Evolutionary conservation across 2,113 vertebrate species (phyloP), one percentile per base, ranked within the genome.

Genomic region (Scatophagus argus): DNA sequence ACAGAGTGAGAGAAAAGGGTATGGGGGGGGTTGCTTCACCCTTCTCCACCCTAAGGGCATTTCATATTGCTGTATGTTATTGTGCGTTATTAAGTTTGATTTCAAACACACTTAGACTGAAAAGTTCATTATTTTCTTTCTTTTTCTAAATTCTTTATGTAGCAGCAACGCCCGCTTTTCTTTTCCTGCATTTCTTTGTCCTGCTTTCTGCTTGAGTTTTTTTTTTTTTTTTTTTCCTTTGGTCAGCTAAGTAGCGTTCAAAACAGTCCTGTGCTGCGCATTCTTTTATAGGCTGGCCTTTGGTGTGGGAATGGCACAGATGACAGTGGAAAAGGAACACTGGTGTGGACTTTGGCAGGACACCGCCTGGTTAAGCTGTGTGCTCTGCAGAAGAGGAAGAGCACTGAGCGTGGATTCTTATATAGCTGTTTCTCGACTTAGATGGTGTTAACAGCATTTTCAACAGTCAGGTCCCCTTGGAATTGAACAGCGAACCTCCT

Each of bases 271-370:
- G 88, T 95, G 95, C 93, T 91, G 94, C 92, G 95, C 93, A 94
- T 94, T 96, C 93, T 95, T 83, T 93, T 93, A 92, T 95, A 96
- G 94, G 93, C 95, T 95, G 94, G 93, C 93, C 95, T 96, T 96
- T 96, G 95, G 96, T 96, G 94, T 97, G 96, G 95, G 96, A 96
- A 95, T 79, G 92, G 94, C 94, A 94, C 97, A 97, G 96, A 97
- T 98, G 97, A 98, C 96, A 95, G 94, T 94, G 94, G 95, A 96
- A 96, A n/a, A 95, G 87, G 95, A 95, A 96, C 83, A 87, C 78
- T 94, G 94, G 94, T 96, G 96, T 96, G 94, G 95, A 96, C 96
- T 95, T 97, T 97, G 96, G 96, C 96, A 97, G 93, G 94, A 94
- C 69, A 74, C 29, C 12, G 55, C 36, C 76, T 85, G 79, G 76